Evolutionary conservation across 2,797 vertebrate species (phyloP).

Genomic region (Pogonophryne albipinna): DNA sequence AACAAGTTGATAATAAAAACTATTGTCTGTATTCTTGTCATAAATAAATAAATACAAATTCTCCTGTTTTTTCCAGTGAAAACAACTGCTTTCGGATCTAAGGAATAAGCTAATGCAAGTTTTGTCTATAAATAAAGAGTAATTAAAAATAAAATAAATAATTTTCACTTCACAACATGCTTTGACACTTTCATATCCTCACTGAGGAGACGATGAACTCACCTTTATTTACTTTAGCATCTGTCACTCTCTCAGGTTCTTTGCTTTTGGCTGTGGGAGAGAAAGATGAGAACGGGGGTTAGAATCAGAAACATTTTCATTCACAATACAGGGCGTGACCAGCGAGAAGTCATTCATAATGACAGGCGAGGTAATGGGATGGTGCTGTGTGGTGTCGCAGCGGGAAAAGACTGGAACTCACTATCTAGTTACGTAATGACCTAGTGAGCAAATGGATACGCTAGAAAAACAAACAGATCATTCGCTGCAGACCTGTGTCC

Average conservation of each 20-base stretch:
- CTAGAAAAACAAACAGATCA: conserved; percentile 17
- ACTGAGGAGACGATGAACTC: conserved; percentile 63
- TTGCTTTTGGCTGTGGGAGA: conserved; percentile 93
- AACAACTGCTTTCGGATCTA: no score
- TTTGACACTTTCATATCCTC: conserved; percentile 14
- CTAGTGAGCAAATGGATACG: conserved; percentile 15
- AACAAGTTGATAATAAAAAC: not conserved
- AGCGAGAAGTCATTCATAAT: not conserved
- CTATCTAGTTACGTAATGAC: conserved; percentile 37
- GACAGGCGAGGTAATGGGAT: not conserved
- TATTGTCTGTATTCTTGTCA: not conserved
- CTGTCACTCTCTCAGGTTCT: conserved; percentile 91
- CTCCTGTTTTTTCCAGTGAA: no score
- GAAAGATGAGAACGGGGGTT: conserved; percentile 50
- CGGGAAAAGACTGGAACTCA: conserved; percentile 18
- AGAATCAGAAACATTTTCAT: conserved; percentile 44
- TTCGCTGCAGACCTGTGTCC: not conserved
- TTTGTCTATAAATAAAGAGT: no score
- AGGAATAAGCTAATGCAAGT: no score
- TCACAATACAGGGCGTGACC: conserved; percentile 40
- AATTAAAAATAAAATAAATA: no score
- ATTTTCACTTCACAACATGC: conserved; percentile 3
- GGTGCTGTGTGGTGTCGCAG: conserved; percentile 2
- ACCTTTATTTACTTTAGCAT: conserved; percentile 91
- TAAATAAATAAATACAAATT: no score